Evolutionary conservation across 2,888 invertebrate species (phyloP), one percentile per base, ranked within the genome.

Genomic region (Apomyelois bistriatella): DNA sequence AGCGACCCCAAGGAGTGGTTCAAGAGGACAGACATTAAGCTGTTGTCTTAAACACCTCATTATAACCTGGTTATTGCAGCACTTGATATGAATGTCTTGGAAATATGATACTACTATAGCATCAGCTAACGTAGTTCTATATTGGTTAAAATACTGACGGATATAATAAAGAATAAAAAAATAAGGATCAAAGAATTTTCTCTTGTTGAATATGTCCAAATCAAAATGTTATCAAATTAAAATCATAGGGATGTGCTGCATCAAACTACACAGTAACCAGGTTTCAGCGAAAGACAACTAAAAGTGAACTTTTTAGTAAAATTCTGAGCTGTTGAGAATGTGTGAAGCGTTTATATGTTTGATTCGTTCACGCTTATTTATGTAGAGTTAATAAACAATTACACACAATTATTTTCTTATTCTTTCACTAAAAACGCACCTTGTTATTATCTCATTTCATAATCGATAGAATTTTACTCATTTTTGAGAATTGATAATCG

Each of bases 21-120:
- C 57, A 85, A 90, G 63, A 91, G 94, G 53, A 87, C 89, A 0
- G 65, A 91, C 64, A 71, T 94, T 50, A 90, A 91, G 59, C 73
- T 92, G 58, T 85, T 89, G 76, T 88, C 90, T 48, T 94, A 94
- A 87, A 62, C 38, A 53, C 32, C 16, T 58, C n/a, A 10, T 40
- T 13, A 1, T 35, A 9, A 30, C 30, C 42, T 49, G 37, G 22
- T 48, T 48, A 15, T 32, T 7, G 32, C 7, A 32, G 32, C 32
- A 4, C 32, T 9, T 32, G 2, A 32, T 32, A 7, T 32, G 32
- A 7, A 22, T 22, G 5, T 22, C 22, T 22, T 22, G 5, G 5
- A 22, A 22, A n/a, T n/a, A n/a, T n/a, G 22, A 22, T 22, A 22
- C 22, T n/a, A n/a, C n/a, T n/a, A n/a, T n/a, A 5, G 22, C 22